Evolutionary conservation across 2,113 vertebrate species (phyloP), one percentile per base, ranked within the genome.

Genomic region (Donacobius atricapilla): DNA sequence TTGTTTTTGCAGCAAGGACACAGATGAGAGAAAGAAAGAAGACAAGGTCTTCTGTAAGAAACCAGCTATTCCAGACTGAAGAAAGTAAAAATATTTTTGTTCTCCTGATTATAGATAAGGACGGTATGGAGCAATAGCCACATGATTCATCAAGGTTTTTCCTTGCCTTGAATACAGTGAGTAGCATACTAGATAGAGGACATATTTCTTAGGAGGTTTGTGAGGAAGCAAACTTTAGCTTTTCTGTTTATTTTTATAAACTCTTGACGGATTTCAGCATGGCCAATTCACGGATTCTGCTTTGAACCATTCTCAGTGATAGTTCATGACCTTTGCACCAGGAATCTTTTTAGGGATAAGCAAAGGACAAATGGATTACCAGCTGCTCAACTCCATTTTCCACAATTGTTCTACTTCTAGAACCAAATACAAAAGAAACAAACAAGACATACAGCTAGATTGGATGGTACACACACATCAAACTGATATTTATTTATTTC

Each of bases 391-490:
- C 11, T 78, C 54, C 6, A 31, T 69, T 91, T 94, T 73, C 57
- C 37, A 72, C 70, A 73, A 39, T 28, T 72, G 37, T 63, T 76
- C 58, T 71, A 45, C 42, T 87, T 77, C 63, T 39, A 78, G 63
- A 94, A 77, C 31, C 1, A 1, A 25, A 35, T 4, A 45, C 20
- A 73, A 87, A 91, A 86, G 39, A 91, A 91, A 65, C 10, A 79
- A 79, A 33, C 44, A 86, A 58, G 47, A 72, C 4, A 15, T 54
- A 57, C 31, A 45, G 45, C 45, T 79, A 42, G 30, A 48, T 17
- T 35, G 20, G 27, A 70, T 17, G 4, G 30, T 44, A 45, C 47
- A 19, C 28, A 54, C 0, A 54, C 0, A 0, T 80, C 18, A 40
- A 75, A 68, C 6, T 30, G 9, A 24, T 15, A 39, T 1, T 69